A percentile compares a stretch with the other conserved stretches of the same genome.
Evolutionary conservation across 2,113 vertebrate species (phyloP).

Genomic region (Rhipidura dahli): DNA sequence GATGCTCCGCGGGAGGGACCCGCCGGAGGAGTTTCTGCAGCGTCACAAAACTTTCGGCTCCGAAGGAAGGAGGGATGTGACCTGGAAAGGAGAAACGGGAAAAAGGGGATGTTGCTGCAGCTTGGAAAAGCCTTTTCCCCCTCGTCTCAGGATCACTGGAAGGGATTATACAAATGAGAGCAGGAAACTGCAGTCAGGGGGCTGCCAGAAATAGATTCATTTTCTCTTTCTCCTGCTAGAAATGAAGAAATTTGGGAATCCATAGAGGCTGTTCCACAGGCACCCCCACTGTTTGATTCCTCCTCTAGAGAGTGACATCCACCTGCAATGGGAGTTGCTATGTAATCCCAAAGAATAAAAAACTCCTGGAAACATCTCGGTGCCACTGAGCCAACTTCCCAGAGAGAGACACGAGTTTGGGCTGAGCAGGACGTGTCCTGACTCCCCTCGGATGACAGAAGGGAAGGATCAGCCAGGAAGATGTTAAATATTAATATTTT

Average conservation of each 20-base stretch:
- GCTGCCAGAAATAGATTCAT: slow-evolving; percentile 56
- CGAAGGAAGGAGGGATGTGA: not conserved
- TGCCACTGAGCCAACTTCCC: not conserved
- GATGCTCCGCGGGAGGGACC: slow-evolving; percentile 14
- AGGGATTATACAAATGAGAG: slow-evolving; percentile 54
- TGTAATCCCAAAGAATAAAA: slow-evolving; percentile 52
- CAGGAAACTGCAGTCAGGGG: slow-evolving; percentile 52
- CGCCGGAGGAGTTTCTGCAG: not conserved
- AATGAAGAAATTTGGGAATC: slow-evolving; percentile 51
- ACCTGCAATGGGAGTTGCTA: slow-evolving; percentile 43
- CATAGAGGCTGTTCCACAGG: slow-evolving; percentile 18
- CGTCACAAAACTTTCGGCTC: slow-evolving; percentile 27
- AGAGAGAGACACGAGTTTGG: not conserved
- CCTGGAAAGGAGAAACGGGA: slow-evolving; percentile 38
- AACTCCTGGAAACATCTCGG: slow-evolving; percentile 27
- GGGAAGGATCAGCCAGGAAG: not conserved
- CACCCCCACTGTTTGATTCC: slow-evolving; percentile 38
- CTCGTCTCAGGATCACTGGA: not conserved
- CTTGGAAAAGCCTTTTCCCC: not conserved
- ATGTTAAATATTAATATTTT: slow-evolving; percentile 70
- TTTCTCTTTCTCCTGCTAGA: slow-evolving; percentile 36
- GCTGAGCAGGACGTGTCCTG: not conserved
- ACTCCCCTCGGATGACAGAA: not conserved
- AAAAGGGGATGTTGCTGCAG: slow-evolving; percentile 10
- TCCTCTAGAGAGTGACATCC: not conserved